phyloP scores from a whole-genome alignment of 1,140 invertebrate genomes.

The Chironomus tepperi region DNA sequence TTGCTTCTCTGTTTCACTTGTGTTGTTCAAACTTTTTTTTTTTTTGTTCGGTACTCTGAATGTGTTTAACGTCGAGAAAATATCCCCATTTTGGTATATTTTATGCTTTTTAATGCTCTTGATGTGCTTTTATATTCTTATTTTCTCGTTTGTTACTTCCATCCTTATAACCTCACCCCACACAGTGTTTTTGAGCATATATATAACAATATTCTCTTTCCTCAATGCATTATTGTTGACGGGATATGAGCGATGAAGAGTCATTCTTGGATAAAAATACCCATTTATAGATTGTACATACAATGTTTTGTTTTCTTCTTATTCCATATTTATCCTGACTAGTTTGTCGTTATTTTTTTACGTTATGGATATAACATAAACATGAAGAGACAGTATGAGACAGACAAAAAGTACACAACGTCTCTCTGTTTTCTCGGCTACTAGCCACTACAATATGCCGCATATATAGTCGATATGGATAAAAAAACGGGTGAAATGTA shows the following conservation, averaged over 20 bases:
- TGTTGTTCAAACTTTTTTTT: no score
- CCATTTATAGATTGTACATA: no score
- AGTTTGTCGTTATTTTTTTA: no score
- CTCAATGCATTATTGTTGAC: background rate
- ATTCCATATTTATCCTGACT: no score
- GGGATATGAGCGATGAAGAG: background rate
- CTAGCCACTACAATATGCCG: background rate
- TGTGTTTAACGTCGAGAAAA: conserved; percentile 12
- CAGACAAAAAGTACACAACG: no score
- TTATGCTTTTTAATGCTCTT: conserved; percentile 13
- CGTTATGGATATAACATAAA: no score
- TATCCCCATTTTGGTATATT: conserved; percentile 8
- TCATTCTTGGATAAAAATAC: no score
- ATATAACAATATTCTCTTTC: background rate
- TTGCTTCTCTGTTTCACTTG: background rate
- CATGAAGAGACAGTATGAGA: no score
- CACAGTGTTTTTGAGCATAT: no score
- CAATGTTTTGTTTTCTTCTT: no score
- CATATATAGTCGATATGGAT: background rate
- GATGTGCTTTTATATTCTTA: conserved; percentile 2
- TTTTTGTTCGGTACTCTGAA: background rate
- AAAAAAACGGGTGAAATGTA: background rate
- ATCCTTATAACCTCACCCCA: background rate
- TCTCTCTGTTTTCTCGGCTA: no score
- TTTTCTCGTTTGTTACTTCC: background rate